A percentile compares a stretch with the other conserved stretches of the same genome.
Conservation (phyloP, 2,113 vertebrate species). For the Alexandromys fortis region DNA sequence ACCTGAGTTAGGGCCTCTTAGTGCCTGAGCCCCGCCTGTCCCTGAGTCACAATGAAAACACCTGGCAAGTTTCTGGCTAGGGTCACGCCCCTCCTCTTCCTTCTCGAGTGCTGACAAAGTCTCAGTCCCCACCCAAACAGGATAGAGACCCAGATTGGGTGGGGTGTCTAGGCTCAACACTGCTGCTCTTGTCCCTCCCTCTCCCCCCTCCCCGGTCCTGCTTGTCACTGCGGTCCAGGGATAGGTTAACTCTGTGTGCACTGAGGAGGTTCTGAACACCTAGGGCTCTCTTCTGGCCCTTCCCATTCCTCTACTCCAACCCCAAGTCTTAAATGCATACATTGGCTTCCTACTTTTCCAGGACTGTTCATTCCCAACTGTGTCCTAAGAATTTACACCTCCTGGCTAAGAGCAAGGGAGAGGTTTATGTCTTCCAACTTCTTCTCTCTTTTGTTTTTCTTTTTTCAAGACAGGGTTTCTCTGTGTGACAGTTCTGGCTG, state of each 20-base stretch:
- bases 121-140: not conserved
- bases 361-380: not conserved
- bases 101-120: conserved; percentile 32
- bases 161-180: not conserved
- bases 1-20: not conserved
- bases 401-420: not conserved
- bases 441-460: not conserved
- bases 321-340: not conserved
- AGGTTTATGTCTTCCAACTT: not conserved
- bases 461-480: not conserved
- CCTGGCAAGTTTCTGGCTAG: conserved; percentile 14
- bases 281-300: not conserved
- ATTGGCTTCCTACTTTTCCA: conserved; percentile 7
- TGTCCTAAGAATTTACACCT: not conserved
- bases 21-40: conserved; percentile 53
- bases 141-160: not conserved
- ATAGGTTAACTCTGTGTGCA: not conserved
- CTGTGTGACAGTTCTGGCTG: not conserved
- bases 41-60: conserved; percentile 75
- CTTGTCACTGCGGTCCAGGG: not conserved
- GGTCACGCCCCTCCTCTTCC: not conserved
- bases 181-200: not conserved
- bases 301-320: not conserved
- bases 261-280: not conserved
- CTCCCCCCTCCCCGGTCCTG: not conserved